Conservation (phyloP, 2,888 invertebrate species). For the Acrocyrtus sp. region DNA sequence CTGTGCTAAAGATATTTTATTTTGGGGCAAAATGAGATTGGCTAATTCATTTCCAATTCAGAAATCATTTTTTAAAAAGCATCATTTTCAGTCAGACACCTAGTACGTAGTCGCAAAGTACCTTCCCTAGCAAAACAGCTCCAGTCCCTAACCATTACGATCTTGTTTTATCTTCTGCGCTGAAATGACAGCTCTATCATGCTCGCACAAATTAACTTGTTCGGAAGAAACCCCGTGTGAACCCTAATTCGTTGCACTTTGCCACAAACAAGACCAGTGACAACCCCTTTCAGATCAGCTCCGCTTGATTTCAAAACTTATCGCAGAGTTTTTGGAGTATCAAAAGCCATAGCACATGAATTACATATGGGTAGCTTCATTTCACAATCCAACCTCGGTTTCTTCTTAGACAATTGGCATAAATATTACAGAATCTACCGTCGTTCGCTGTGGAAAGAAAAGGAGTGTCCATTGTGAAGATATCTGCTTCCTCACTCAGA, state of each 20-base stretch:
- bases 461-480: conserved; percentile 34
- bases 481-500: conserved; percentile 17
- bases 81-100: background rate
- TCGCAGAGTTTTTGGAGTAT: background rate
- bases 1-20: background rate
- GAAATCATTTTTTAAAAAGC: background rate
- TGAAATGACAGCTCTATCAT: conserved; percentile 15
- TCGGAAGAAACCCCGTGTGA: conserved; percentile 9
- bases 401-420: conserved; percentile 15
- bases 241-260: background rate
- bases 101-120: background rate
- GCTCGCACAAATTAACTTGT: conserved; percentile 3
- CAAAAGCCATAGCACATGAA: background rate
- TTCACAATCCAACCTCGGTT: background rate
- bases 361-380: background rate
- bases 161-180: background rate
- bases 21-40: background rate
- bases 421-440: conserved; percentile 17
- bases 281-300: conserved; percentile 2
- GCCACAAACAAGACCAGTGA: background rate
- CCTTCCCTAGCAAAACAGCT: background rate
- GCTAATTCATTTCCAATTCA: no score
- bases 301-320: background rate
- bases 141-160: background rate
- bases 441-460: no score